Evolutionary conservation across 2,888 invertebrate species (phyloP).

Genomic region (Pyrrhosoma nymphula): DNA sequence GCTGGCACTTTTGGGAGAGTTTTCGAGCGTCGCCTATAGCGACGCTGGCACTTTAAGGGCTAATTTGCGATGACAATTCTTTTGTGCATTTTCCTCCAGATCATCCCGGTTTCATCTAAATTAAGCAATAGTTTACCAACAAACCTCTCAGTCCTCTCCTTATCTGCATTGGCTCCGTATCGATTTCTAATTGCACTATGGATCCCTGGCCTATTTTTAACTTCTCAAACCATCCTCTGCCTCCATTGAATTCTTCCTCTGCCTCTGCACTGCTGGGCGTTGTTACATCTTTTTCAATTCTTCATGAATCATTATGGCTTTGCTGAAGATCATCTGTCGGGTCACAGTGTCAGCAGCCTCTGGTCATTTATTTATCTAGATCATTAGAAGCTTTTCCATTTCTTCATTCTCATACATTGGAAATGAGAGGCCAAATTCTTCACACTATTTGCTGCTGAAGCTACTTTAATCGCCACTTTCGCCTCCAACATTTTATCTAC

Average conservation of each 20-base stretch:
- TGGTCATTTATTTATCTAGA: not conserved
- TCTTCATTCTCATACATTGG: not conserved
- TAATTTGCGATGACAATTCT: not conserved
- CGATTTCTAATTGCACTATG: not conserved
- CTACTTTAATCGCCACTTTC: not conserved
- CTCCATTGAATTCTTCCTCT: not conserved
- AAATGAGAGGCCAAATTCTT: not conserved
- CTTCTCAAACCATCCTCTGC: slow-evolving; percentile 17
- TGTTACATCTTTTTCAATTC: not conserved
- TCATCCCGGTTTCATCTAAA: not conserved
- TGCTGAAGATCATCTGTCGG: no score
- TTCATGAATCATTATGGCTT: not conserved
- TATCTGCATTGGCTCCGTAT: not conserved
- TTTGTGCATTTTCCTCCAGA: slow-evolving; percentile 13
- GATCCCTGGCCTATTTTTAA: not conserved
- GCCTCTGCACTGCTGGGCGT: not conserved
- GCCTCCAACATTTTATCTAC: not conserved
- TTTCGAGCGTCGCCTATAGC: no score
- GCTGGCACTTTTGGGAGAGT: no score
- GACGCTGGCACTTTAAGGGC: no score
- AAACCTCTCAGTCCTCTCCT: not conserved
- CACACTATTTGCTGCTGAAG: not conserved
- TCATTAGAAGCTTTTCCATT: not conserved
- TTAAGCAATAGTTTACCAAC: not conserved
- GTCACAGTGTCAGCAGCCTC: not conserved